Conservation (phyloP, 2,113 vertebrate genomes). For the Acinonyx jubatus region DNA sequence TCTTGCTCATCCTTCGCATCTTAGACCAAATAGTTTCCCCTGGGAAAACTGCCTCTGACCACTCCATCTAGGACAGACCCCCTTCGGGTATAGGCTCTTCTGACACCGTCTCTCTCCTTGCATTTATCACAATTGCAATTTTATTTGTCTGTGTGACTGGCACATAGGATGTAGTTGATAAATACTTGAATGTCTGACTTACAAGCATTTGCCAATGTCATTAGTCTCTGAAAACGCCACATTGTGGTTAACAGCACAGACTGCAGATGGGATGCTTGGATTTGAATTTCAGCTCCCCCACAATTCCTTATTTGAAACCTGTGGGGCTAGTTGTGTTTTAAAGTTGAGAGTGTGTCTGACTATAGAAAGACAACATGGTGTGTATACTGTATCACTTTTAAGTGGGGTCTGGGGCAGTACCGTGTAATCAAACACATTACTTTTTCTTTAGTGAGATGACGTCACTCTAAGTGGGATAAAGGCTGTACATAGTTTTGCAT, state of each 20-base stretch:
- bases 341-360: conserved; percentile 23
- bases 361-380: neutral
- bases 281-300: neutral
- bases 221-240: neutral
- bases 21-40: neutral
- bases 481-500: neutral
- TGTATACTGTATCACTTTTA: neutral
- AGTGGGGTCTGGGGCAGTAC: neutral
- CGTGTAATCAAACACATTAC: neutral
- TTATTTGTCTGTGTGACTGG: neutral
- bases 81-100: neutral
- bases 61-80: neutral
- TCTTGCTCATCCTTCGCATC: neutral
- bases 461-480: neutral
- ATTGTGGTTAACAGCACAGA: neutral
- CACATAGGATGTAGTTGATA: neutral
- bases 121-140: neutral
- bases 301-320: neutral
- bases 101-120: neutral
- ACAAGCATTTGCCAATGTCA: neutral
- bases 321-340: neutral
- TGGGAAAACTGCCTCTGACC: neutral
- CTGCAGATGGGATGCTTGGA: neutral
- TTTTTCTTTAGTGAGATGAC: conserved; percentile 28
- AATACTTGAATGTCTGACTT: conserved; percentile 1